Evolutionary conservation across 1,140 invertebrate species (phyloP), one percentile per base, ranked within the genome.

Genomic region (Andricus grossulariae): DNA sequence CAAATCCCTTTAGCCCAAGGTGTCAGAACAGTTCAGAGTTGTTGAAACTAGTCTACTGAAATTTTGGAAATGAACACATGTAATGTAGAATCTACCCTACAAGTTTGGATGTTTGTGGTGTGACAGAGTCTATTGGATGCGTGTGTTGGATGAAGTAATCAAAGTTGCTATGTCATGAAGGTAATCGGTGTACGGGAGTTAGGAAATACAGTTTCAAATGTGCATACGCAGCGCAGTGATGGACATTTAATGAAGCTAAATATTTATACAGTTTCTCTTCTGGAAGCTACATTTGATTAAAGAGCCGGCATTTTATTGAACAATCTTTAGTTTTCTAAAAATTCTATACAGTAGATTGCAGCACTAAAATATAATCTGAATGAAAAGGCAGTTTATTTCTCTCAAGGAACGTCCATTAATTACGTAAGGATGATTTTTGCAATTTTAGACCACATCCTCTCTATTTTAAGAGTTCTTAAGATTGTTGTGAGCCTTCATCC

Each of bases 121-220:
- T 60, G 21, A 25, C 12, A 60, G 57, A 25, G 25, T 13, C 21
- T 11, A 60, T 25, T 32, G 25, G 19, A 66, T 32, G 57, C 39
- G 57, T 66, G 57, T 32, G 57, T 39, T 25, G 32, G 57, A 66
- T 66, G 57, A 39, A 66, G 57, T 60, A 66, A 66, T 66, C 57
- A 66, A 66, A 66, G 57, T 66, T 66, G 25, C 25, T 16, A 66
- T 32, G 25, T 66, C 21, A 39, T 19, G 19, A 25, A 60, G 21
- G 55, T 60, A 66, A 66, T 66, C 57, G 57, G 25, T 66, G 57
- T 45, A 66, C 25, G 25, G 57, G 39, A 66, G 25, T 66, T 32
- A 45, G 25, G 32, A 60, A 60, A 25, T 21, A 66, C 25, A 6
- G 15, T 66, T n/a, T 39, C 15, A 39, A 66, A 66, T 32, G 60